A percentile compares a stretch with the other conserved stretches of the same genome.
Conservation (phyloP, 2,888 invertebrate genomes). For the Acrobasis repandana region DNA sequence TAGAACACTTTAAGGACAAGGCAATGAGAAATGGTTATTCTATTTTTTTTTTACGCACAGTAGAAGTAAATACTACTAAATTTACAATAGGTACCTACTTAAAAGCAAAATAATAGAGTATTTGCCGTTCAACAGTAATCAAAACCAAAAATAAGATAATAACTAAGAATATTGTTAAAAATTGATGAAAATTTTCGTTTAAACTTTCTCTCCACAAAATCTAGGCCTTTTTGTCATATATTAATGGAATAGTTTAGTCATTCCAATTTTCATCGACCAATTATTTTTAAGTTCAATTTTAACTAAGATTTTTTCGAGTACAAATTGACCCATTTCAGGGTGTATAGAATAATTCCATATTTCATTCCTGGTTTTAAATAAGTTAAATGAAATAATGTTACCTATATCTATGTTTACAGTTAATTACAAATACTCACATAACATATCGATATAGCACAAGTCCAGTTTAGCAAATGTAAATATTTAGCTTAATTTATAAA, state of each 20-base stretch:
- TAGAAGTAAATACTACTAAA: too few relatives aligned
- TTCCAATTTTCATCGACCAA: conserved; percentile 39
- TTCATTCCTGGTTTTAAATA: conserved; percentile 20
- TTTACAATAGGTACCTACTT: too few relatives aligned
- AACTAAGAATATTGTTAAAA: too few relatives aligned
- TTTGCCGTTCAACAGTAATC: too few relatives aligned
- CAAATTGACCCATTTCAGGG: background rate
- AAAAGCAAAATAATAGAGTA: too few relatives aligned
- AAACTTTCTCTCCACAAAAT: background rate
- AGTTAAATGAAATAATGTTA: background rate
- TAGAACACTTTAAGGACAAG: too few relatives aligned
- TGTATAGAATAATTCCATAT: conserved; percentile 22
- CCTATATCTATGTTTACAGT: conserved; percentile 27
- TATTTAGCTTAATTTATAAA: conserved; percentile 30
- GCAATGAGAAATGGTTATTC: too few relatives aligned
- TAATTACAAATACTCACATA: conserved; percentile 55
- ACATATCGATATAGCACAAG: conserved; percentile 41
- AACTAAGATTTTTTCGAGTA: conserved; percentile 2
- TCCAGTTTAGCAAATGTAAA: conserved; percentile 30
- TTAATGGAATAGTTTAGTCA: conserved; percentile 48
- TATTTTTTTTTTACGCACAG: too few relatives aligned
- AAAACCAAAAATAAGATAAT: too few relatives aligned
- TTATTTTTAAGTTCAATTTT: conserved; percentile 5
- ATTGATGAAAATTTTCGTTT: too few relatives aligned
- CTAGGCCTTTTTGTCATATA: background rate